Conservation (phyloP, 2,113 vertebrate species). For the Ceyx margarethae region DNA sequence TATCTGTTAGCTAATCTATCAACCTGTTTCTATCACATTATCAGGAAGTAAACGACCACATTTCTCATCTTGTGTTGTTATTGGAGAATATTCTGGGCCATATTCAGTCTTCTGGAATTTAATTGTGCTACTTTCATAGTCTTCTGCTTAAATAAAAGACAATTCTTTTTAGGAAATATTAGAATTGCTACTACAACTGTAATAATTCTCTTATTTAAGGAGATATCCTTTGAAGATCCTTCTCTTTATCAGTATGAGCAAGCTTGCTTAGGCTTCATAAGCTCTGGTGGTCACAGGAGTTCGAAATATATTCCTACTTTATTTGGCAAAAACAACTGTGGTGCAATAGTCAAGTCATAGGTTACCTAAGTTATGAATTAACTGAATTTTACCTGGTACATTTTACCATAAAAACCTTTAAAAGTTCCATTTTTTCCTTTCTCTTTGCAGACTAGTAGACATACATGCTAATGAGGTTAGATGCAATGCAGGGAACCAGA, state of each 20-base stretch:
- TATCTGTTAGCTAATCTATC: background rate
- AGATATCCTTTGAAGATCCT: background rate
- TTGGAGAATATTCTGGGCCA: background rate
- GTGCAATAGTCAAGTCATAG: conserved; percentile 30
- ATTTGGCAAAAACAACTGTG: conserved; percentile 68
- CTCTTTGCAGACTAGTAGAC: background rate
- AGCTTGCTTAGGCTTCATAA: background rate
- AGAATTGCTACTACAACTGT: background rate
- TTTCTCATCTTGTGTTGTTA: background rate
- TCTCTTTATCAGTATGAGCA: background rate
- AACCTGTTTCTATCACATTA: background rate
- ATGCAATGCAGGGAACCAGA: background rate
- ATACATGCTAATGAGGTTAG: background rate
- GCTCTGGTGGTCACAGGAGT: background rate
- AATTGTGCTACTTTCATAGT: background rate
- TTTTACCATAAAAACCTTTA: conserved; percentile 5
- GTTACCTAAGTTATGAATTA: background rate
- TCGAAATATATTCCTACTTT: conserved; percentile 36
- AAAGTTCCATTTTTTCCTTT: conserved; percentile 15
- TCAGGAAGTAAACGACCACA: background rate
- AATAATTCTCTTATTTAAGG: background rate
- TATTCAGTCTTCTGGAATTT: background rate
- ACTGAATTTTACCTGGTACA: background rate
- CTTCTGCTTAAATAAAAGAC: background rate
- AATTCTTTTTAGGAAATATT: background rate